Evolutionary conservation across 2,888 invertebrate species (phyloP).

Genomic region (Aphodius sticticus): DNA sequence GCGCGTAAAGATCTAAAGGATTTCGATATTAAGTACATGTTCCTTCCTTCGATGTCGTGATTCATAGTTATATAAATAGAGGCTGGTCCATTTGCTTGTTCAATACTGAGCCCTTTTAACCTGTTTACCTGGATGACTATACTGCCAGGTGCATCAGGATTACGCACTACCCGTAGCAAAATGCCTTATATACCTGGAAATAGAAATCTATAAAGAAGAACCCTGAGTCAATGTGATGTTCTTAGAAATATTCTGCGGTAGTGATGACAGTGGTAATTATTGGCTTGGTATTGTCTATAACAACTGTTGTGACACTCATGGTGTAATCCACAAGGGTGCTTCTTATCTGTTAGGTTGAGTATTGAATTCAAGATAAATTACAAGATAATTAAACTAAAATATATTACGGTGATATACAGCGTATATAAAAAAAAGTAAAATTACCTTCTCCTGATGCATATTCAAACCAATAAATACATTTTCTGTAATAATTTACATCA

Average conservation of each 20-base stretch:
- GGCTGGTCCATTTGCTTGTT: neutral
- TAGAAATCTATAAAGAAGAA: neutral
- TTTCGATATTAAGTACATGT: neutral
- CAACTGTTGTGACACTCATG: neutral
- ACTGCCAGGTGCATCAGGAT: neutral
- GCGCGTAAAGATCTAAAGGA: no score
- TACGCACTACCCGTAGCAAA: neutral
- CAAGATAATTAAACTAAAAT: no score
- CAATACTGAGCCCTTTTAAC: neutral
- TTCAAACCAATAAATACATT: no score
- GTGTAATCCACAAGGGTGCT: no score
- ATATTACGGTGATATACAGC: no score
- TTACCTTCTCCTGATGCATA: no score
- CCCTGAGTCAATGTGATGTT: neutral
- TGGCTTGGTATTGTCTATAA: neutral
- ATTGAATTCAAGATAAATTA: no score
- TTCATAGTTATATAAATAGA: neutral
- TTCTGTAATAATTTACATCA: no score
- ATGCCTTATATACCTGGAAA: neutral
- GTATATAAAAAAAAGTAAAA: no score
- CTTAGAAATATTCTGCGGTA: neutral
- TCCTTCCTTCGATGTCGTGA: neutral
- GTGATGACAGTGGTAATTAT: neutral
- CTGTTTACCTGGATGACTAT: neutral
- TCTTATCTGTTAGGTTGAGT: no score